phyloP scores from a whole-genome alignment of 2,113 vertebrate species.

The Sceloporus tristichus region DNA sequence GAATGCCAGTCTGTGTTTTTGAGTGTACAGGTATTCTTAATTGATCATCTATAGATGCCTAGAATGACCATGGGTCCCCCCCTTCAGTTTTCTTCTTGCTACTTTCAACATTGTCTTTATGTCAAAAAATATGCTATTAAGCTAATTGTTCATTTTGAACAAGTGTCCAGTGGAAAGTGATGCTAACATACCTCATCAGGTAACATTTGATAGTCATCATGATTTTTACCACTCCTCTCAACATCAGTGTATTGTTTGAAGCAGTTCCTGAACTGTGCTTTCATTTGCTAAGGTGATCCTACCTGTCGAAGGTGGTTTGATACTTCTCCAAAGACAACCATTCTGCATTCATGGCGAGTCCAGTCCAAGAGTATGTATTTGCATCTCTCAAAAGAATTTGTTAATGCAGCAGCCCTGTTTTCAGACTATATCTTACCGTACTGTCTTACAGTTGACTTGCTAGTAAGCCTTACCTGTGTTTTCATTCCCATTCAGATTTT shows the following conservation, averaged over 20 bases:
- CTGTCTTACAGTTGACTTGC: background rate
- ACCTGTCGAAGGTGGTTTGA: conserved; percentile 82
- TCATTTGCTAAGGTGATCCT: conserved; percentile 78
- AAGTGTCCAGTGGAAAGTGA: no score
- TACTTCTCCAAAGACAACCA: conserved; percentile 70
- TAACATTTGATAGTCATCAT: no score
- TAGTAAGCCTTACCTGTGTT: background rate
- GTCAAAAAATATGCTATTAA: no score
- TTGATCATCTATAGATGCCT: no score
- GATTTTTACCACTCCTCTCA: background rate
- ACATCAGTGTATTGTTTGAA: background rate
- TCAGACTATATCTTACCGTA: background rate
- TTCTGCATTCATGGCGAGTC: conserved; percentile 24
- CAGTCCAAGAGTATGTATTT: conserved; percentile 50
- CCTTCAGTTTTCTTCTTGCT: no score
- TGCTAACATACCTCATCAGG: no score
- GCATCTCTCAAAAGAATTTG: background rate
- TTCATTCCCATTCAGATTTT: no score
- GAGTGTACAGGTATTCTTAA: no score
- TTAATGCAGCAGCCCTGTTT: background rate
- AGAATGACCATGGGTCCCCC: no score
- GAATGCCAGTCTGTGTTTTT: no score
- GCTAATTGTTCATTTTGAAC: no score
- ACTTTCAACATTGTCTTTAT: no score
- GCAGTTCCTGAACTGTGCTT: background rate